Conservation (phyloP, 2,113 vertebrate species). For the Cariama cristata region DNA sequence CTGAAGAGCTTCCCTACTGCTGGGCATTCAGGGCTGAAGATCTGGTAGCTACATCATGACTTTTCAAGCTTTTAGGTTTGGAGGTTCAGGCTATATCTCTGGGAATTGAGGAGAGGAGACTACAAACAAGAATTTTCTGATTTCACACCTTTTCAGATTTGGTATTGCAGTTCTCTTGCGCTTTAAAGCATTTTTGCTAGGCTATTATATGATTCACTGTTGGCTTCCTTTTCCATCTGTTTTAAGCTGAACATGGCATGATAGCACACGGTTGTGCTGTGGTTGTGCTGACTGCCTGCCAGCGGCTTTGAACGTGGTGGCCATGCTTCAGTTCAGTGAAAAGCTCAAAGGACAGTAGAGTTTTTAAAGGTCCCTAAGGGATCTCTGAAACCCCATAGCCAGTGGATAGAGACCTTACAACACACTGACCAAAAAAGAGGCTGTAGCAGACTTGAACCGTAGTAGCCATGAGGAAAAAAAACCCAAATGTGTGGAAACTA, state of each 20-base stretch:
- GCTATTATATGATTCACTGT: background rate
- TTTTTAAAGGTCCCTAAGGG: background rate
- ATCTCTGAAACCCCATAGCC: background rate
- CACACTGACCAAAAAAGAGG: background rate
- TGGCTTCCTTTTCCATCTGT: background rate
- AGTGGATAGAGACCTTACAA: background rate
- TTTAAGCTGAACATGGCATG: background rate
- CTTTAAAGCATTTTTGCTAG: background rate
- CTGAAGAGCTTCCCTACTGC: background rate
- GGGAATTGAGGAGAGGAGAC: background rate
- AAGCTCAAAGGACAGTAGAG: background rate
- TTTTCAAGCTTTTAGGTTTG: background rate
- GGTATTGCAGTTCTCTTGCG: background rate
- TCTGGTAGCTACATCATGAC: background rate
- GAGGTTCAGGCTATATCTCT: background rate
- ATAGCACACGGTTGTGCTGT: background rate
- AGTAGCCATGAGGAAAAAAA: background rate
- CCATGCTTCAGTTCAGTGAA: background rate
- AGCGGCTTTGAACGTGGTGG: rapidly evolving
- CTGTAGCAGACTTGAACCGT: background rate
- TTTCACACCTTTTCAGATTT: background rate
- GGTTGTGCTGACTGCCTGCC: background rate
- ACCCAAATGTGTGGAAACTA: background rate
- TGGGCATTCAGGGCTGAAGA: background rate
- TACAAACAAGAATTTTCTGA: background rate